Conservation (phyloP, 2,113 vertebrate species). For the Cercocebus atys region DNA sequence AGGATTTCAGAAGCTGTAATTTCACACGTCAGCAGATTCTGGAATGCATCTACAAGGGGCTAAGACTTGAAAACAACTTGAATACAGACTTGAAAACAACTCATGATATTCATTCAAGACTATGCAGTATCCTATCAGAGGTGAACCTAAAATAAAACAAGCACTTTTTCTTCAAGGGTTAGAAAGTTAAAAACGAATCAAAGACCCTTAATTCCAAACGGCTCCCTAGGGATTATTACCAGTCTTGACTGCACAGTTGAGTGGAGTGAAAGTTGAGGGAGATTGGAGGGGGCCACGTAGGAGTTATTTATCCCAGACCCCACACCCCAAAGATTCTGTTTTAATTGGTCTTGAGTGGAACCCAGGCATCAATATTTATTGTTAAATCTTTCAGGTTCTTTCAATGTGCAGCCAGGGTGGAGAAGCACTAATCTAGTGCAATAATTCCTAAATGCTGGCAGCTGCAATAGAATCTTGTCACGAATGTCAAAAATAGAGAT, state of each 20-base stretch:
- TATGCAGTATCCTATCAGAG: background rate
- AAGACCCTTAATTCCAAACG: background rate
- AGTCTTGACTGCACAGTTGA: background rate
- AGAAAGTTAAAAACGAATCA: background rate
- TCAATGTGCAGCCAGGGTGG: background rate
- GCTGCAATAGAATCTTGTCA: background rate
- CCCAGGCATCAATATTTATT: background rate
- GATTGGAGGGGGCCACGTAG: background rate
- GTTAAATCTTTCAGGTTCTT: conserved; percentile 1
- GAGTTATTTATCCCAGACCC: background rate
- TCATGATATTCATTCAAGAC: background rate
- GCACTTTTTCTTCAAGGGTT: background rate
- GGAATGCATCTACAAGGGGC: background rate
- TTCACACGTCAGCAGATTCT: background rate
- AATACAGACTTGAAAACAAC: background rate
- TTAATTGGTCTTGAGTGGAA: background rate
- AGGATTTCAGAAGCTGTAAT: background rate
- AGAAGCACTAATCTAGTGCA: background rate
- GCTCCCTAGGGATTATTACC: background rate
- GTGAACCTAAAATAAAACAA: background rate
- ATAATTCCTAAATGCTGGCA: background rate
- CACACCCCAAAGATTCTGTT: background rate
- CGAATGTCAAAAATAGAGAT: conserved; percentile 40
- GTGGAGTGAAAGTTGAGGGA: background rate
- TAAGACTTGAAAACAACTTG: background rate